These are phyloP conservation scores for Atrichornis clamosus DNA, from an alignment of 2,113 vertebrate species.

Conservation along the genomic window DNA sequence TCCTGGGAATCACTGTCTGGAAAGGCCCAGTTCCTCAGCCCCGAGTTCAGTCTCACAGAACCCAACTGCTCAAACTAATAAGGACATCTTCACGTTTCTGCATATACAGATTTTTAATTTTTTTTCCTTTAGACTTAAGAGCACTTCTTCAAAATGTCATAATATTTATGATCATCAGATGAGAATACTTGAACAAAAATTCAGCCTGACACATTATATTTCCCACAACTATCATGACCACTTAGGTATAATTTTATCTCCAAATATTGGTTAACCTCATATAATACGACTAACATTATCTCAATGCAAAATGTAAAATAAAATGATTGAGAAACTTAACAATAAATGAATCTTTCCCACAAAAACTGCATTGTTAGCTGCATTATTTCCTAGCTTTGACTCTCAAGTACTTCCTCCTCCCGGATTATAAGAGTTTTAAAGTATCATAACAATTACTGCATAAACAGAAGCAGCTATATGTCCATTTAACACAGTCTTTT, in stretches of 20 bases:
- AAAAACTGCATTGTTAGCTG: slow-evolving; percentile 4
- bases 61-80: background rate
- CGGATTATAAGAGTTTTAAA: slow-evolving; percentile 16
- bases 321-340: background rate
- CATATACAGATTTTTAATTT: background rate
- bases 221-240: background rate
- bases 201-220: background rate
- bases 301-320: background rate
- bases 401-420: slow-evolving; percentile 40
- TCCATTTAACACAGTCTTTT: slow-evolving; percentile 7
- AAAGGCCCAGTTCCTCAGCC: background rate
- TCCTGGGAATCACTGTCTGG: background rate
- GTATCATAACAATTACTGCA: slow-evolving; percentile 11
- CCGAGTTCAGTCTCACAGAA: background rate
- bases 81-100: background rate
- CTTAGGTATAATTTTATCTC: background rate
- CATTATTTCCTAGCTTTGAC: slow-evolving; percentile 37
- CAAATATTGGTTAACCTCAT: background rate
- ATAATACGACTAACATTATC: background rate
- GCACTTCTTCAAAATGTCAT: slow-evolving; percentile 41
- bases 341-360: background rate
- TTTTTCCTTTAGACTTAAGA: background rate
- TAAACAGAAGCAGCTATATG: slow-evolving; percentile 16
- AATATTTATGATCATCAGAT: slow-evolving; percentile 52
- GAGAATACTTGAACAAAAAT: slow-evolving; percentile 27